A percentile compares a stretch with the other conserved stretches of the same genome.
Evolutionary conservation across 2,888 invertebrate genomes (phyloP).

Genomic region (Chrysomela aeneicollis): DNA sequence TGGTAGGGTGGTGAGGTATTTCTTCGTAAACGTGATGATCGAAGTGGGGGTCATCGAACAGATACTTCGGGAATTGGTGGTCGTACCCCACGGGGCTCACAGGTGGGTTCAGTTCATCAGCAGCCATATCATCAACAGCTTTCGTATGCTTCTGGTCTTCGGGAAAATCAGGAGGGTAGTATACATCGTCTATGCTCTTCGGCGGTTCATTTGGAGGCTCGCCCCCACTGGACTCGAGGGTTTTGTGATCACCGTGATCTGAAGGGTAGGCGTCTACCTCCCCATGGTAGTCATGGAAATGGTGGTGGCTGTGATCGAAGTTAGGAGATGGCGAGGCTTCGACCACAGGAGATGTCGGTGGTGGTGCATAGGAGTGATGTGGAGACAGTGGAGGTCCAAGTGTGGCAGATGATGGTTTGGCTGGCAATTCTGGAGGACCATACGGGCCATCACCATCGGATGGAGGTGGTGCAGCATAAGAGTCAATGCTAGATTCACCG

Average conservation of each 20-base stretch:
- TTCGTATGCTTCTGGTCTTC: slow-evolving; percentile 32
- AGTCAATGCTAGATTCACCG: slow-evolving; percentile 37
- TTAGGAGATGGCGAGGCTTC: no score
- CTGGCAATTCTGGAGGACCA: slow-evolving; percentile 7
- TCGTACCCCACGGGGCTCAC: slow-evolving; percentile 29
- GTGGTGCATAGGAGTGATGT: no score
- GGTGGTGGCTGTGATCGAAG: no score
- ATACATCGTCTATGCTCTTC: slow-evolving; percentile 44
- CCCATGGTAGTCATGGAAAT: slow-evolving; percentile 21
- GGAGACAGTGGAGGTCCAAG: slow-evolving; percentile 47
- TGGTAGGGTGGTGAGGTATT: slow-evolving; percentile 58
- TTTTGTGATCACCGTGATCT: slow-evolving; percentile 16
- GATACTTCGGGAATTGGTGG: slow-evolving; percentile 55
- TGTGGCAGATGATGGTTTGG: slow-evolving; percentile 37
- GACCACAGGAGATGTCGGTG: no score
- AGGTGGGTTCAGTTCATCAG: slow-evolving; percentile 60
- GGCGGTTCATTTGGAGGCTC: slow-evolving; percentile 46
- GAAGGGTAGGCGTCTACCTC: slow-evolving; percentile 29
- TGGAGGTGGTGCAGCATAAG: slow-evolving; percentile 28
- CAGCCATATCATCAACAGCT: slow-evolving; percentile 45
- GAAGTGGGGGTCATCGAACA: slow-evolving; percentile 56
- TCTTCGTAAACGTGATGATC: slow-evolving; percentile 59
- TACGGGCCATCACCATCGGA: slow-evolving; percentile 26
- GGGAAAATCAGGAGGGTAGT: slow-evolving; percentile 45
- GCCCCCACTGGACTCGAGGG: slow-evolving; percentile 16